phyloP scores from a whole-genome alignment of 2,888 invertebrate genomes.

The Lingula anatina region DNA sequence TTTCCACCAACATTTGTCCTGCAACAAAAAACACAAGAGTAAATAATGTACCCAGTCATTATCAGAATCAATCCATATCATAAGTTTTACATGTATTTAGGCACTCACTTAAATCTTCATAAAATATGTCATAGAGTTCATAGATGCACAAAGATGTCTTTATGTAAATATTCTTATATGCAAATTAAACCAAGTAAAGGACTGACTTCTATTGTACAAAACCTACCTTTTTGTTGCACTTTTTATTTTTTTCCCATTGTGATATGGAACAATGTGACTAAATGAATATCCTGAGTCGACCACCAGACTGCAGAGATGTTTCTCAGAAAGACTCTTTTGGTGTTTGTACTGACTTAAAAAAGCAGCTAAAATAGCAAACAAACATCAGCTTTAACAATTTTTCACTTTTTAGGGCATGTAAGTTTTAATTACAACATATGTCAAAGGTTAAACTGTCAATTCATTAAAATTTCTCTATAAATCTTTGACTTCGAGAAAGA shows the following conservation, averaged over 20 bases:
- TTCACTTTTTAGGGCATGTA: too few relatives aligned
- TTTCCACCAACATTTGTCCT: conserved; percentile 96
- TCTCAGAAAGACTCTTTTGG: conserved; percentile 56
- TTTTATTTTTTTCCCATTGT: conserved; percentile 59
- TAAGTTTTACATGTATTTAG: conserved; percentile 2
- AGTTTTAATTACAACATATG: too few relatives aligned
- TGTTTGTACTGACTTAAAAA: conserved; percentile 74
- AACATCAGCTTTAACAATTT: conserved; percentile 16
- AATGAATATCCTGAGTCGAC: conserved; percentile 95
- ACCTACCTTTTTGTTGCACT: conserved; percentile 57
- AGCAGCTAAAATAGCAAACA: too few relatives aligned
- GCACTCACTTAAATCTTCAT: too few relatives aligned
- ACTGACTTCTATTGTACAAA: background rate
- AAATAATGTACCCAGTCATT: background rate
- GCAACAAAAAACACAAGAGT: conserved; percentile 14
- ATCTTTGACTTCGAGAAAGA: too few relatives aligned
- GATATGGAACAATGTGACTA: conserved; percentile 87
- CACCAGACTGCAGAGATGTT: conserved; percentile 63
- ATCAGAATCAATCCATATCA: conserved; percentile 2
- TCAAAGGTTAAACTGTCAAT: too few relatives aligned
- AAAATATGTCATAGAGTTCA: too few relatives aligned
- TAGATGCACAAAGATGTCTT: too few relatives aligned
- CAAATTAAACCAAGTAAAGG: background rate
- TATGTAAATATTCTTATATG: background rate
- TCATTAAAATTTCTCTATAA: too few relatives aligned